Conservation (phyloP, 2,888 invertebrate genomes). For the Amphimallon solstitiale region DNA sequence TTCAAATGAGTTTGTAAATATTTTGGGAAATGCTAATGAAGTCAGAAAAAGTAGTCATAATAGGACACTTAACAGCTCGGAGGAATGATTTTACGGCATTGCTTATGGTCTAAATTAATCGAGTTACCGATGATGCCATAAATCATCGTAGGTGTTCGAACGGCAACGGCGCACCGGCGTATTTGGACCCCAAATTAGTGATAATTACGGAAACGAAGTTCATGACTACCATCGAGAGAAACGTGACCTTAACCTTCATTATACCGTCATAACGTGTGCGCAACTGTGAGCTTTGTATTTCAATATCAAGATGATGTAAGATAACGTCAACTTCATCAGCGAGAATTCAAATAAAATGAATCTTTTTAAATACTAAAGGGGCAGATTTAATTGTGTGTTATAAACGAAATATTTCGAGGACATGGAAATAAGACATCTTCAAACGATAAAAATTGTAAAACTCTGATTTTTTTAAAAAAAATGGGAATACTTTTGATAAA, state of each 20-base stretch:
- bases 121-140: slow-evolving; percentile 37
- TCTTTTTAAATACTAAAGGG: too few species aligned
- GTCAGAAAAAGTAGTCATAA: background rate
- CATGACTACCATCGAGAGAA: slow-evolving; percentile 18
- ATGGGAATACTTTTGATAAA: too few species aligned
- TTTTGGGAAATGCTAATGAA: background rate
- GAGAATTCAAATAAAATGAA: too few species aligned
- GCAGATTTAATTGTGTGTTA: too few species aligned
- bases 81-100: background rate
- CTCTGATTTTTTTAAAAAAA: too few species aligned
- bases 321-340: too few species aligned
- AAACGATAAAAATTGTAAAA: too few species aligned
- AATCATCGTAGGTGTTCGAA: slow-evolving; percentile 41
- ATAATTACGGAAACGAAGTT: slow-evolving; percentile 25
- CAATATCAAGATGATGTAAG: too few species aligned
- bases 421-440: too few species aligned
- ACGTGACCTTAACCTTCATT: slow-evolving; percentile 21
- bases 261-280: background rate
- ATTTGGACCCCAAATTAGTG: slow-evolving; percentile 40
- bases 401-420: too few species aligned
- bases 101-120: slow-evolving; percentile 30
- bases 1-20: too few species aligned
- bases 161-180: slow-evolving; percentile 21
- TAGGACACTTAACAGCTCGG: background rate
- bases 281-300: background rate